Conservation (phyloP, 2,888 invertebrate genomes). For the Thysanoteuthis rhombus region DNA sequence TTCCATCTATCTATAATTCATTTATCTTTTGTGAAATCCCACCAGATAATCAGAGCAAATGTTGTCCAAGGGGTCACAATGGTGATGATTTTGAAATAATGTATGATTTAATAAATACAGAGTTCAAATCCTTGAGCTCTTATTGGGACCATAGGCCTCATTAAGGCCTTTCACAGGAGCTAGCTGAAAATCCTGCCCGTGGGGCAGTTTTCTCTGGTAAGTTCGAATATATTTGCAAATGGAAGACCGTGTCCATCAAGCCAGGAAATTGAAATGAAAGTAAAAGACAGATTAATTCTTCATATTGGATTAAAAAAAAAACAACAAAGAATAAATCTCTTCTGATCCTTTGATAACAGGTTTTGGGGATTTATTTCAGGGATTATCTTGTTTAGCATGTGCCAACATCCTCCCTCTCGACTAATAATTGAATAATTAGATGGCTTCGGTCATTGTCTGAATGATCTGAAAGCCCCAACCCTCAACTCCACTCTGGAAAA, state of each 20-base stretch:
- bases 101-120: too few species aligned
- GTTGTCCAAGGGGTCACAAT: too few species aligned
- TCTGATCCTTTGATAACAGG: not conserved
- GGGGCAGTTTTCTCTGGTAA: too few species aligned
- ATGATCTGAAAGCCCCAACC: not conserved
- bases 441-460: not conserved
- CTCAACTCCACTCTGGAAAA: not conserved
- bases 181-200: too few species aligned
- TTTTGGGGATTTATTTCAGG: not conserved
- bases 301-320: not conserved
- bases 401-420: not conserved
- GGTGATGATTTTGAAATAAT: too few species aligned
- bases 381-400: not conserved
- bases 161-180: too few species aligned
- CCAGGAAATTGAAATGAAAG: not conserved
- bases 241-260: not conserved
- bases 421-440: not conserved
- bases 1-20: too few species aligned
- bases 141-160: too few species aligned
- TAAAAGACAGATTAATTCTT: not conserved
- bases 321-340: not conserved
- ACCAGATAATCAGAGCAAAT: too few species aligned
- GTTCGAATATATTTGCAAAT: not conserved
- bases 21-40: too few species aligned
- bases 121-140: too few species aligned